Evolutionary conservation across 1,140 invertebrate species (phyloP), one percentile per base, ranked within the genome.

Genomic region (Pemphigus obesinymphae): DNA sequence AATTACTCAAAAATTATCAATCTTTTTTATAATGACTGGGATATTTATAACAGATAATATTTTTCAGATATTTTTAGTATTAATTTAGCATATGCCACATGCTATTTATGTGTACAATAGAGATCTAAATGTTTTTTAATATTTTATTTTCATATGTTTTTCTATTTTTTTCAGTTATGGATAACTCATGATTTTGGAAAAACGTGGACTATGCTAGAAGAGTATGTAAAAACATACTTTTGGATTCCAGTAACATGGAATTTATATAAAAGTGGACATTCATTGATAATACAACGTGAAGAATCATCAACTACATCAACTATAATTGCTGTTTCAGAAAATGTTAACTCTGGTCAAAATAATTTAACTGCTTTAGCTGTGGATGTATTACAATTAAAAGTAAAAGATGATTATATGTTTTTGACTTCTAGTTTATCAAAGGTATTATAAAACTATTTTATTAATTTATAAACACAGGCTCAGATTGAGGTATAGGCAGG

Each of bases 401-500:
- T 95, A 4, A 92, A 91, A 85, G 93, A 91, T 10, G 92, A 95
- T 83, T 96, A 93, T 85, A 92, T 96, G 90, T 96, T 97, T 88
- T 94, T 92, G 7, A 63, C 55, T 61, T 31, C 40, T 37, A 48
- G 37, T 23, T 34, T 82, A 17, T 82, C 80, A 68, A 82, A 82
- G 45, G 80, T 82, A 82, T 63, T 70, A 1, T 43, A 5, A 20
- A 29, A 31, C 0, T 4, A 45, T 37, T 29, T 70, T 43, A 70
- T 40, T 45, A 43, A 26, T 70, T 45, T 17, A 20, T 34, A 31
- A 34, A 55, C 17, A 45, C 10, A 11, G 43, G 13, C 10, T 45
- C 10, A 11, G 43, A 45, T 45, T 45, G 13, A 45, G 43, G 10
- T n/a, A n/a, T n/a, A n/a, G n/a, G n/a, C n/a, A n/a, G n/a, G n/a